Percentiles rank a stretch among this genome's conserved stretches.
phyloP scores from a whole-genome alignment of 2,888 invertebrate genomes.

The Microlaimidae sp. region DNA sequence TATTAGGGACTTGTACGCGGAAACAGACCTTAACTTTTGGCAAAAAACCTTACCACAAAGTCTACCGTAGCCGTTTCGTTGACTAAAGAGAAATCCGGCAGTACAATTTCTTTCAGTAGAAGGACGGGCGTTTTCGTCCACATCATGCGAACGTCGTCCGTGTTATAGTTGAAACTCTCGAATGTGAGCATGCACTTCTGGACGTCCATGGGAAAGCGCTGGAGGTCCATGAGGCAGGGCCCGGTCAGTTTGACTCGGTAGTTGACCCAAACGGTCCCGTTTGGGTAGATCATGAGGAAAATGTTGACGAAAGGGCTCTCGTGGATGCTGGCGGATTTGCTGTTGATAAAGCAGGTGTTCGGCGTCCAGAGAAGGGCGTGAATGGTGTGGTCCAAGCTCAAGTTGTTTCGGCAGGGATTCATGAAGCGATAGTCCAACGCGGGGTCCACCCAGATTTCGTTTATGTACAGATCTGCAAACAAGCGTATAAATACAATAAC shows the following conservation, averaged over 20 bases:
- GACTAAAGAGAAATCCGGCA: conserved; percentile 25
- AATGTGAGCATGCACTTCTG: conserved; percentile 31
- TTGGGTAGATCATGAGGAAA: conserved; percentile 34
- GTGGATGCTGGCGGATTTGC: conserved; percentile 31
- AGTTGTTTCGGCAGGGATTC: conserved; percentile 32
- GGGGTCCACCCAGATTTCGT: conserved; percentile 34
- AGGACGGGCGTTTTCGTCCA: conserved; percentile 29
- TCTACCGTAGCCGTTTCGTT: background rate
- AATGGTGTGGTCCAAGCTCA: conserved; percentile 31
- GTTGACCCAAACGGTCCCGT: conserved; percentile 34
- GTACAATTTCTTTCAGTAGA: conserved; percentile 29
- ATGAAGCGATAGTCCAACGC: conserved; percentile 28
- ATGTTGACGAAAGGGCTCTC: conserved; percentile 33
- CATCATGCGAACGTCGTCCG: conserved; percentile 32
- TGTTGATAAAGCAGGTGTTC: conserved; percentile 33
- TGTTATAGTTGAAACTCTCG: conserved; percentile 35
- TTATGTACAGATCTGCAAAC: conserved; percentile 32
- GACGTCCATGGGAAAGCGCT: conserved; percentile 18
- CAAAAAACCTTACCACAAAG: no score
- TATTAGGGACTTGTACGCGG: no score
- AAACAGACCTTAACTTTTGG: no score
- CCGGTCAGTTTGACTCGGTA: conserved; percentile 33
- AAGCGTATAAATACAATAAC: no score
- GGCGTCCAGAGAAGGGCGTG: conserved; percentile 33
- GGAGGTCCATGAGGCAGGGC: conserved; percentile 31